Conservation (phyloP, 2,113 vertebrate species). For the Silurus glanis region DNA sequence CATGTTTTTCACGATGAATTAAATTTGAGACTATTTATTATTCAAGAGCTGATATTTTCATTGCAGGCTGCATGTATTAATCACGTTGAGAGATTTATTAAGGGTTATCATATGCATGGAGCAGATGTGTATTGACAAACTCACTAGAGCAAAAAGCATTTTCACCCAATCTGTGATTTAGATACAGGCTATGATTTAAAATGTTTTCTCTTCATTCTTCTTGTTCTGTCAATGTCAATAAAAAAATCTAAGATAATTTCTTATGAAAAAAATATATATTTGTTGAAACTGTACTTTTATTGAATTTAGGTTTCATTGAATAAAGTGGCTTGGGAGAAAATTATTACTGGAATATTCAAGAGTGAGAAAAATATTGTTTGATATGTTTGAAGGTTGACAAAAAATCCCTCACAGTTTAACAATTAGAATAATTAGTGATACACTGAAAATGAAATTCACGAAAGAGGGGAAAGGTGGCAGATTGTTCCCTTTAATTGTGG, state of each 20-base stretch:
- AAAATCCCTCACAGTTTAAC: neutral
- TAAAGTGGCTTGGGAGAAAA: neutral
- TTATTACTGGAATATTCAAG: neutral
- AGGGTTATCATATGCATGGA: slow-evolving; percentile 20
- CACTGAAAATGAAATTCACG: neutral
- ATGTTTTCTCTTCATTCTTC: neutral
- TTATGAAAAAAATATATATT: neutral
- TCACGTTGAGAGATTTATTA: slow-evolving; percentile 21
- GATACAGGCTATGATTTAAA: slow-evolving; percentile 9
- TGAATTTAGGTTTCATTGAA: neutral
- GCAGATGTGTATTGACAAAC: slow-evolving; percentile 22
- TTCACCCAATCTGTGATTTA: slow-evolving; percentile 16
- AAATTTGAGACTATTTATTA: slow-evolving; percentile 16
- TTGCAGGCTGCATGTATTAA: neutral
- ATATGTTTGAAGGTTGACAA: neutral
- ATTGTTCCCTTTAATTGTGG: neutral
- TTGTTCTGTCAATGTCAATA: neutral
- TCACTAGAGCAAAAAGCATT: slow-evolving; percentile 13
- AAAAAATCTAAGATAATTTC: neutral
- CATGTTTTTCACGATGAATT: neutral
- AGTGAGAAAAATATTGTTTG: neutral
- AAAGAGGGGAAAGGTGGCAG: neutral
- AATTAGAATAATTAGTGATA: neutral
- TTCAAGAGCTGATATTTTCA: slow-evolving; percentile 8
- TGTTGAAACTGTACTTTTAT: neutral